A percentile compares a stretch with the other conserved stretches of the same genome.
These are phyloP conservation scores for Drosophila nigricruria DNA, from an alignment of 2,888 invertebrate genomes.

Conservation along the genomic window DNA sequence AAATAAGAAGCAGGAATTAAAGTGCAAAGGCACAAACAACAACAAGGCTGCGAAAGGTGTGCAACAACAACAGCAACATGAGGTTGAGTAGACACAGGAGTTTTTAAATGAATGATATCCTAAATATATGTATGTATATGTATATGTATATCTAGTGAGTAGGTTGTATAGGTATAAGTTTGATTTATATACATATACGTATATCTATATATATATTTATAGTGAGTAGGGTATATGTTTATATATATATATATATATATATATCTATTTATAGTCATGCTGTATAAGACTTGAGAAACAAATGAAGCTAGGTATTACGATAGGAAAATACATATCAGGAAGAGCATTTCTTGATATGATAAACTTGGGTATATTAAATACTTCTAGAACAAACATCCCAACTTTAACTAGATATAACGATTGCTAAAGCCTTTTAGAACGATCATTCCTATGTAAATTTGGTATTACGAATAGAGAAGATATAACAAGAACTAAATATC, in stretches of 20 bases:
- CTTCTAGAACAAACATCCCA: background rate
- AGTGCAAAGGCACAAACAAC: conserved; percentile 63
- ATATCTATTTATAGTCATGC: background rate
- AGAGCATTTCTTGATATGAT: background rate
- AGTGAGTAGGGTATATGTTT: no score
- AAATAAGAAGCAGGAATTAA: conserved; percentile 76
- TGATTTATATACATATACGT: no score
- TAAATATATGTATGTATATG: background rate
- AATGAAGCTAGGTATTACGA: background rate
- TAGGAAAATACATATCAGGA: background rate
- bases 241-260: no score
- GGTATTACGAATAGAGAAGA: background rate
- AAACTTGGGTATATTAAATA: background rate
- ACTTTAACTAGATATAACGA: background rate
- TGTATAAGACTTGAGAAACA: background rate
- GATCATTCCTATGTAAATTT: background rate
- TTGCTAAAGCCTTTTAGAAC: background rate
- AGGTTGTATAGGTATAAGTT: no score
- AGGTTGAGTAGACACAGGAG: conserved; percentile 22
- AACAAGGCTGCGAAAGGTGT: conserved; percentile 43
- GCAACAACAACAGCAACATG: conserved; percentile 44
- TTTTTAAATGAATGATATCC: conserved; percentile 2
- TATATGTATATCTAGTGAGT: background rate
- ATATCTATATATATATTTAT: no score
- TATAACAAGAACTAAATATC: no score